phyloP scores from a whole-genome alignment of 2,113 vertebrate species.

The Gymnogyps californianus region DNA sequence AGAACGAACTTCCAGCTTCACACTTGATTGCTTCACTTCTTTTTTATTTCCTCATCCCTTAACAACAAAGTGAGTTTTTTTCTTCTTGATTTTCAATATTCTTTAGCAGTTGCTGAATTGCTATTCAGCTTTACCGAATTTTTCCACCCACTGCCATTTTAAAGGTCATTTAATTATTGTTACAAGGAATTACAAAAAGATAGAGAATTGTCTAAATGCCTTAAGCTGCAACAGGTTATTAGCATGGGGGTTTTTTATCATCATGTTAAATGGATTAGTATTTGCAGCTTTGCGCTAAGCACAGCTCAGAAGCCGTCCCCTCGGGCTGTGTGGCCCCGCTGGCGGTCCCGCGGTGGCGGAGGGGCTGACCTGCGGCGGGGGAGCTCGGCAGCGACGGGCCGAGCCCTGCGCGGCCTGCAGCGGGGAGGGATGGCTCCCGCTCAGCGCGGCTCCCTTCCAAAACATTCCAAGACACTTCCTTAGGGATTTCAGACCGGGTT shows the following conservation, averaged over 20 bases:
- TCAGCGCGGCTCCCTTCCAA: no score
- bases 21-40: neutral
- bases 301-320: neutral
- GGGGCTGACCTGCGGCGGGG: no score
- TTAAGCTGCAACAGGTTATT: conserved; percentile 26
- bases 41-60: neutral
- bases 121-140: neutral
- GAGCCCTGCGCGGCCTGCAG: no score
- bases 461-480: no score
- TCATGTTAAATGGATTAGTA: neutral
- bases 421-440: no score
- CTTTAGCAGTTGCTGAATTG: neutral
- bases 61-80: neutral
- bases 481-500: no score
- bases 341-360: no score
- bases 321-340: neutral
- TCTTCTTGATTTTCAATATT: neutral
- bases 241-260: neutral
- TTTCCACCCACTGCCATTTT: conserved; percentile 32
- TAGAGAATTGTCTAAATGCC: neutral
- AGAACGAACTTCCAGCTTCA: neutral
- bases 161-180: conserved; percentile 61
- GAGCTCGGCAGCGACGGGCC: no score
- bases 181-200: conserved; percentile 31
- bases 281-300: neutral